Base-by-base conservation (phyloP, 2,888 invertebrate species). In the Ellobium chinense region DNA sequence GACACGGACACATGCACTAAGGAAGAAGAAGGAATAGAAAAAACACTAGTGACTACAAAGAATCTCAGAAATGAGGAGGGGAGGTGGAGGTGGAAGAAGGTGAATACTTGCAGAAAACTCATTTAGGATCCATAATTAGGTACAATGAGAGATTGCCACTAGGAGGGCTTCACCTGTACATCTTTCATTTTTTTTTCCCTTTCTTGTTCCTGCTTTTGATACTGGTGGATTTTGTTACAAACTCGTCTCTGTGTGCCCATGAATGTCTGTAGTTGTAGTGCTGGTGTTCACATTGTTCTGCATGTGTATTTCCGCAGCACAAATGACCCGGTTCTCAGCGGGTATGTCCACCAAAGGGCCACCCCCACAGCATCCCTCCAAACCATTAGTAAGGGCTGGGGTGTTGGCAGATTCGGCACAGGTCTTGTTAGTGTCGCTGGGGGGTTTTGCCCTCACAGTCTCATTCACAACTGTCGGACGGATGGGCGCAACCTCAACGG, bases 271-370 rank as follows among this genome's bases (percentile, higher is more conserved):
- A 34, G 39, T 68, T 24, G 75, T 39, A 14, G 84, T 83, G 2
- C 82, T 81, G 14, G 88, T 85, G 7, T 87, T 88, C 31, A 85
- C 70, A 24, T 85, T 87, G 82, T 89, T 90, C 82, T 90, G 89
- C 58, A 89, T 83, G 74, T 91, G 91, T 7, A 91, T 85, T 70
- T 91, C 91, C 14, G 88, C 91, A 5, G 89, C 84, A 83, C 89
- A 91, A 7, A 89, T 90, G 14, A 91, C 83, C 68, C 87, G 85
- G 82, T 91, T 91, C 65, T 87, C 85, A 4, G 84, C 77, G 36
- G 89, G 88, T 75, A 88, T 88, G 37, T 81, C 78, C 60, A 56
- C 69, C 62, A 46, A 24, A 0, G 63, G 54, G 5, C 70, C 27
- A 9, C 24, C 46, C 14, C 63, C 76, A 29, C 24, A 29, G 29